Percentiles rank a stretch among this genome's conserved stretches.
Evolutionary conservation across 2,113 vertebrate species (phyloP).

Genomic region (Smithornis capensis): DNA sequence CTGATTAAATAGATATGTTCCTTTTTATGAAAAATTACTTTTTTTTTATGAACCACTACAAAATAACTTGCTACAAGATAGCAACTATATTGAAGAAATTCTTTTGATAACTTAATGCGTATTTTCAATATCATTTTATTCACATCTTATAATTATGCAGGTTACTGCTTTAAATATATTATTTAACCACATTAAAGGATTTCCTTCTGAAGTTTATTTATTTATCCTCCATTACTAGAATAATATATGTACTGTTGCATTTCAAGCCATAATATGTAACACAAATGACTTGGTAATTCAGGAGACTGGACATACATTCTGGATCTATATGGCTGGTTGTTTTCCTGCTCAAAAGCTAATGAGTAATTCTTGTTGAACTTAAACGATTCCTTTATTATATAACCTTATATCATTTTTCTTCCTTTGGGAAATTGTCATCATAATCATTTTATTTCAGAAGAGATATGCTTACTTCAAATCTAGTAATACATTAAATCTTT

Average conservation of each 20-base stretch:
- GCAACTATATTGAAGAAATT: neutral
- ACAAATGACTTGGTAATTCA: neutral
- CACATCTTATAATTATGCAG: neutral
- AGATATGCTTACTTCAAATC: neutral
- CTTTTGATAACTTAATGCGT: neutral
- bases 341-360: neutral
- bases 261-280: neutral
- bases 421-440: neutral
- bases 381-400: neutral
- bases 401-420: neutral
- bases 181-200: neutral
- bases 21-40: neutral
- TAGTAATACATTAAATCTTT: neutral
- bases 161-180: neutral
- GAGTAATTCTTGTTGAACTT: neutral
- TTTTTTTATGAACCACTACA: neutral
- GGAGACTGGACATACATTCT: neutral
- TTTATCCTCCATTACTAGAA: neutral
- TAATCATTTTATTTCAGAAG: neutral
- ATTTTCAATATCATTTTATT: neutral
- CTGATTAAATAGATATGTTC: neutral
- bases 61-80: neutral
- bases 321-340: fast-evolving
- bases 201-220: neutral
- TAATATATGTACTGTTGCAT: neutral